Evolutionary conservation across 1,140 invertebrate genomes (phyloP).

Genomic region (Calycopis cecrops): DNA sequence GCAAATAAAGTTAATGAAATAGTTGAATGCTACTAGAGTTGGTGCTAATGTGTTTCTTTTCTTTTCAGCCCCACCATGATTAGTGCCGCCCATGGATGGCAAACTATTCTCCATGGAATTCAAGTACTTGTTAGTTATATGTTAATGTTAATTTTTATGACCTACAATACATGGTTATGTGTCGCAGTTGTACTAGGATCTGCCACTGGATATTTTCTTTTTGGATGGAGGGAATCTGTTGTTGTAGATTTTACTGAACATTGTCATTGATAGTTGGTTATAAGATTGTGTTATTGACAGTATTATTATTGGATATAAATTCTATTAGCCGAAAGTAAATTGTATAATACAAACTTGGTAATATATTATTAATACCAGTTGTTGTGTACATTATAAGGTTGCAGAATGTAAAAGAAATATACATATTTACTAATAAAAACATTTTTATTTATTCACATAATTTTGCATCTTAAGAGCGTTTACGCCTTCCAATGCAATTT

Average conservation of each 20-base stretch:
- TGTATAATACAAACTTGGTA: neutral
- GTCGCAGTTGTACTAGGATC: conserved; percentile 92
- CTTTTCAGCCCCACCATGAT: conserved; percentile 85
- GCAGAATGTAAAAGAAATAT: conserved; percentile 44
- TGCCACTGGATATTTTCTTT: conserved; percentile 93
- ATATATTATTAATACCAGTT: conserved; percentile 43
- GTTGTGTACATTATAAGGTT: conserved; percentile 53
- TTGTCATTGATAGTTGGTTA: conserved; percentile 83
- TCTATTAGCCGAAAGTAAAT: conserved; percentile 20
- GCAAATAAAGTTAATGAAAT: too few relatives aligned
- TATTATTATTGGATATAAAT: conserved; percentile 46
- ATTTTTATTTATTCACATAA: too few relatives aligned
- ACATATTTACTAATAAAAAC: conserved; percentile 15
- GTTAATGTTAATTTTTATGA: conserved; percentile 99
- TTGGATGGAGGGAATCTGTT: conserved; percentile 95
- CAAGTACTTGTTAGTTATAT: conserved; percentile 91
- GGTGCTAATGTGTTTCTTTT: neutral
- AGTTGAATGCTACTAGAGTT: neutral
- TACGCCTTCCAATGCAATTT: too few relatives aligned
- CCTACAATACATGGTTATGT: conserved; percentile 97
- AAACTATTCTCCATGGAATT: conserved; percentile 92
- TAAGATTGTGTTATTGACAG: conserved; percentile 25
- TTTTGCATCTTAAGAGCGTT: neutral
- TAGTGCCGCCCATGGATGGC: conserved; percentile 86
- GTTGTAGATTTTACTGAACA: conserved; percentile 96